Percentiles rank a stretch among this genome's conserved stretches.
phyloP scores from a whole-genome alignment of 2,888 invertebrate genomes.

The Morinoia aosen region DNA sequence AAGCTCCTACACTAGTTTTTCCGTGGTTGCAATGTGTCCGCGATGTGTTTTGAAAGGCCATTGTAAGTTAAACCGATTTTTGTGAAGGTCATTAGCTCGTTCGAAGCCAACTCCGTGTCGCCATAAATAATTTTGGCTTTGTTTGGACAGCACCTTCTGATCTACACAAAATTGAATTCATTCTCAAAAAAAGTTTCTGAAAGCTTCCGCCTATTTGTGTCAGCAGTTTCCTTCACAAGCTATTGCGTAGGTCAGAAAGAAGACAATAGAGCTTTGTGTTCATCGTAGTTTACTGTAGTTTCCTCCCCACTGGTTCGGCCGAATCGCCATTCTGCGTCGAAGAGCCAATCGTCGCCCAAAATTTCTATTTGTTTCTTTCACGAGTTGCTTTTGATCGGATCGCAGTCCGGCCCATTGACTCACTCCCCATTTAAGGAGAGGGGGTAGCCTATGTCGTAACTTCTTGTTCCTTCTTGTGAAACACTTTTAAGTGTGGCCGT shows the following conservation, averaged over 20 bases:
- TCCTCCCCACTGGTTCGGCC: not conserved
- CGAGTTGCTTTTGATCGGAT: constrained; percentile 39
- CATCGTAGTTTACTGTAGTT: not conserved
- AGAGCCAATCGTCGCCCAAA: not conserved
- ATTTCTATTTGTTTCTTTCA: constrained; percentile 40
- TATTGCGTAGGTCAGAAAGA: not conserved
- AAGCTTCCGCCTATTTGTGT: not conserved
- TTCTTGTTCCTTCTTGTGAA: constrained; percentile 8
- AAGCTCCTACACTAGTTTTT: not conserved
- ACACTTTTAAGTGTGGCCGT: not conserved
- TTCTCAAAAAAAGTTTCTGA: not conserved
- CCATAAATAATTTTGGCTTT: not conserved
- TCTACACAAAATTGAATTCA: not conserved
- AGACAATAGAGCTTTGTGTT: not conserved
- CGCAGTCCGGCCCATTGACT: constrained; percentile 32
- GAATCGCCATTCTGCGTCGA: not conserved
- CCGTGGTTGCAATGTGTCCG: too few species aligned
- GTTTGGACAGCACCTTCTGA: not conserved
- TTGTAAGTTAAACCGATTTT: not conserved
- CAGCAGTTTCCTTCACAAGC: not conserved
- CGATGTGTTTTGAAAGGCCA: too few species aligned
- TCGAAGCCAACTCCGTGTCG: not conserved
- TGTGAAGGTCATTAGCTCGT: not conserved
- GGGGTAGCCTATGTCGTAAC: not conserved
- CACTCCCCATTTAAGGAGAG: not conserved